These are phyloP conservation scores for Heliconius himera DNA, from an alignment of 1,140 invertebrate species.

Conservation along the genomic window DNA sequence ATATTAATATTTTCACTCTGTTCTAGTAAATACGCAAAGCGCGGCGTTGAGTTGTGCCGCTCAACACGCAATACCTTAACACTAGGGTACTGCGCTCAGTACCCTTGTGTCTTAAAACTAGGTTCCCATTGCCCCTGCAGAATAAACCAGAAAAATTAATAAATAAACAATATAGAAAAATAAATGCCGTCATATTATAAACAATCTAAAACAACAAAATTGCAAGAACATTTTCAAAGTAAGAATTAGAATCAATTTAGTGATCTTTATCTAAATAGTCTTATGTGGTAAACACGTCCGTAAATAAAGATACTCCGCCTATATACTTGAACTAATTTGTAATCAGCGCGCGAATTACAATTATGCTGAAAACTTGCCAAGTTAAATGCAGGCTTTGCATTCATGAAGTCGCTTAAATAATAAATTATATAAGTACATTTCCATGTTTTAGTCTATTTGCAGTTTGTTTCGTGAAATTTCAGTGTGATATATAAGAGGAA, in stretches of 20 bases:
- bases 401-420: conserved; percentile 24
- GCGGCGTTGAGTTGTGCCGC: no score
- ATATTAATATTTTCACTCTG: no score
- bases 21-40: no score
- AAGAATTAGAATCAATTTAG: neutral
- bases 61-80: no score
- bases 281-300: neutral
- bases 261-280: neutral
- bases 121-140: no score
- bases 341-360: conserved; percentile 15
- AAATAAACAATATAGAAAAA: neutral
- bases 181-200: neutral
- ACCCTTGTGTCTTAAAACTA: no score
- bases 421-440: conserved; percentile 21
- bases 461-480: neutral
- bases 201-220: no score
- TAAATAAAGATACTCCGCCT: neutral
- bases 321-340: conserved; percentile 18
- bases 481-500: neutral
- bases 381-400: conserved; percentile 14
- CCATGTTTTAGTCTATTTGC: conserved; percentile 14
- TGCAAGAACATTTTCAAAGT: no score
- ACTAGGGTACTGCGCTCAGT: no score
- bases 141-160: no score
- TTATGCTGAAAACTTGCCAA: conserved; percentile 27